phyloP scores from a whole-genome alignment of 2,113 vertebrate genomes.

The Haliaeetus leucogaster region DNA sequence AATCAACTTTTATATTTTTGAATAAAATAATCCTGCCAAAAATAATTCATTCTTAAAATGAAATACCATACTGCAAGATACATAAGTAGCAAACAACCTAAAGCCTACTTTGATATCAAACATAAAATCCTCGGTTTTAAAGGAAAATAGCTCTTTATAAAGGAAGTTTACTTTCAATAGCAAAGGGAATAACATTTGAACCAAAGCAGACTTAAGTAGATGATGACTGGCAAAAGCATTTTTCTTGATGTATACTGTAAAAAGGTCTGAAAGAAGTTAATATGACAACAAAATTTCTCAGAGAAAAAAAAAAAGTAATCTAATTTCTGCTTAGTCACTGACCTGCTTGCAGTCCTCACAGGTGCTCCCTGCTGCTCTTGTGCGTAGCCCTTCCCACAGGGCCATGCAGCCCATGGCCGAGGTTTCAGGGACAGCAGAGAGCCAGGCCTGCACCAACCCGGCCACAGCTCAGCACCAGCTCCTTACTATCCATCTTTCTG shows the following conservation, averaged over 20 bases:
- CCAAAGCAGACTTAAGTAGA: not conserved
- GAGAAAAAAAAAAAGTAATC: accelerated
- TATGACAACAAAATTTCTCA: accelerated
- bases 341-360: accelerated
- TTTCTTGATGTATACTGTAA: not conserved
- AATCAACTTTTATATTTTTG: not conserved
- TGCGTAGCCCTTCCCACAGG: accelerated
- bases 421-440: too few species aligned
- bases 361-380: accelerated
- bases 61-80: not conserved
- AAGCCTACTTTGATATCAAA: not conserved
- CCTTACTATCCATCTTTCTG: accelerated
- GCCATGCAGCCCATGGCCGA: accelerated
- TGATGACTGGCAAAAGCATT: not conserved
- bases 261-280: not conserved
- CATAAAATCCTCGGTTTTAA: not conserved
- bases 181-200: not conserved
- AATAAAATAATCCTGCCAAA: not conserved
- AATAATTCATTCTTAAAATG: not conserved
- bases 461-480: accelerated
- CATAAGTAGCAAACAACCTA: not conserved
- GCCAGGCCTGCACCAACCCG: accelerated
- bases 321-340: not conserved
- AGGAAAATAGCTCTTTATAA: not conserved
- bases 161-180: not conserved